Conservation (phyloP, 2,888 invertebrate genomes). For the Pterostichus madidus region DNA sequence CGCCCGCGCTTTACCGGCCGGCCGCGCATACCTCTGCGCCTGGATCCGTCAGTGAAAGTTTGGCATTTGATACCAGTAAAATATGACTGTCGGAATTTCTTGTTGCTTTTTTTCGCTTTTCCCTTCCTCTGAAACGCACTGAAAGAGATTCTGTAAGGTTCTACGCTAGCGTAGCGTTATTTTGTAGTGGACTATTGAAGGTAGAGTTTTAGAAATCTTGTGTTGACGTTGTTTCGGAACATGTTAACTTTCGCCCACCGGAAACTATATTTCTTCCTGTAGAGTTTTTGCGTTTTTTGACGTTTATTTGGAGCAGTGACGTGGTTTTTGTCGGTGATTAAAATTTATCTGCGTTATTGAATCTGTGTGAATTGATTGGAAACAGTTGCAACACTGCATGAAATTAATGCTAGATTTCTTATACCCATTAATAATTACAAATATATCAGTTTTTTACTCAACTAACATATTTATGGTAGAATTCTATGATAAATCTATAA, state of each 20-base stretch:
- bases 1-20: background rate
- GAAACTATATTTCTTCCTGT: slow-evolving; percentile 62
- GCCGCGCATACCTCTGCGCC: slow-evolving; percentile 31
- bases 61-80: slow-evolving; percentile 66
- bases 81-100: slow-evolving; percentile 65
- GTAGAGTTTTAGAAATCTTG: slow-evolving; percentile 12
- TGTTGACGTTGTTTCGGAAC: slow-evolving; percentile 5
- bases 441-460: too few relatives aligned
- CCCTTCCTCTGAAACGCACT: slow-evolving; percentile 12
- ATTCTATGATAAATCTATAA: too few relatives aligned
- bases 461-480: too few relatives aligned
- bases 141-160: slow-evolving; percentile 22
- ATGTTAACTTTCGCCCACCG: slow-evolving; percentile 62
- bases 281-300: slow-evolving; percentile 38
- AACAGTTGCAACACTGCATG: background rate
- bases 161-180: slow-evolving; percentile 12
- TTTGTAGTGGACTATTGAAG: background rate
- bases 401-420: too few relatives aligned
- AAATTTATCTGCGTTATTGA: slow-evolving; percentile 31
- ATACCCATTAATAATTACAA: too few relatives aligned
- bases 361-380: slow-evolving; percentile 35
- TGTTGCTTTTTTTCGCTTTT: slow-evolving; percentile 42
- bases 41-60: slow-evolving; percentile 63
- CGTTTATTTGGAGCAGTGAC: slow-evolving; percentile 56
- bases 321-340: slow-evolving; percentile 52